Base-by-base conservation (phyloP, 2,113 vertebrate genomes). In the Motacilla alba region DNA sequence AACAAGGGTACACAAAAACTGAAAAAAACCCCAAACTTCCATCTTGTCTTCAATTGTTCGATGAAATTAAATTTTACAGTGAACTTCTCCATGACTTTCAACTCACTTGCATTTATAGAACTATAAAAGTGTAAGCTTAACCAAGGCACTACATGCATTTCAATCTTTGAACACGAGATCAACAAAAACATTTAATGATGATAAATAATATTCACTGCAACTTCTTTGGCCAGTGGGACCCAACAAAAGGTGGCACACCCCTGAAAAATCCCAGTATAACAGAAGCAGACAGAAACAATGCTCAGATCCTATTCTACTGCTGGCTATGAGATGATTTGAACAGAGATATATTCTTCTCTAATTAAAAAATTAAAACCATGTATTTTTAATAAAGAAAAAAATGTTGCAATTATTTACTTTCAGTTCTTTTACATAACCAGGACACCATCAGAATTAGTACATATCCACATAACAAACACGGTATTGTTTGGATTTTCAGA, bases 81-180 rank as follows among this genome's bases (percentile, higher is more conserved):
- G 49, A 82, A 78, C 28, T 72, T 33, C 33, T 64, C 53, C 0
- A 0, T 43, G 37, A n/a, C 12, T 41, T 22, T 9, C 0, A 1
- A 44, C 43, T 63, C 30, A 70, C 23, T 77, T 69, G 59, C 43
- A 69, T 70, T 77, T 86, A 59, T 21, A 89, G 56, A 81, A 74
- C 16, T 30, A 44, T 47, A 63, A 47, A 89, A 83, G 17, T 35
- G 35, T 15, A 55, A 72, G 53, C 44, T 81, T 85, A 87, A 84
- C 31, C 31, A 68, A 81, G 41, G 37, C 20, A 82, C 44, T 28
- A 82, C 15, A 44, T 28, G 35, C 28, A 79, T 76, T 62, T 73
- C 46, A 69, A 16, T 35, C 37, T 66, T 68, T 58, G 52, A 49
- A 70, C 9, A n/a, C 0, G 2, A 68, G 17, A 82, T 26, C 22